Conservation (phyloP, 2,888 invertebrate genomes). For the Theretra japonica region DNA sequence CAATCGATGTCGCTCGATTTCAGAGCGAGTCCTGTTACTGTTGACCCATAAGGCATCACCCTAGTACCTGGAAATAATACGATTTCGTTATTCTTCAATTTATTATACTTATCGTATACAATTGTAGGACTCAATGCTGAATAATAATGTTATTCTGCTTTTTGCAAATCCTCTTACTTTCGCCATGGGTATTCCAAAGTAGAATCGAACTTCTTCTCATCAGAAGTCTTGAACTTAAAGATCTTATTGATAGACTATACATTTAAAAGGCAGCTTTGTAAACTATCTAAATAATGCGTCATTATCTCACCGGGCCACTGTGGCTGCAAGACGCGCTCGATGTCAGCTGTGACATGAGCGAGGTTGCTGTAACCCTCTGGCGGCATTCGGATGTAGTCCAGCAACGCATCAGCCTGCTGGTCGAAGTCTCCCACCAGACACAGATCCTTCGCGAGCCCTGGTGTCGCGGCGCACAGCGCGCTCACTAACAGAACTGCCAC, state of each 20-base stretch:
- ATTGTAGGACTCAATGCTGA: too few relatives aligned
- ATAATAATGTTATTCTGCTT: too few relatives aligned
- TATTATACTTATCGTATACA: background rate
- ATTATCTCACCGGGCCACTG: conserved; percentile 1
- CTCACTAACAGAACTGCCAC: background rate
- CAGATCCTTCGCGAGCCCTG: background rate
- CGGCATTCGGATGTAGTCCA: conserved; percentile 23
- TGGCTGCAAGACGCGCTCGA: conserved; percentile 23
- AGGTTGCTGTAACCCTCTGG: background rate
- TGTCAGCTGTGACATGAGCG: conserved; percentile 1
- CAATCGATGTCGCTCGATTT: conserved; percentile 46
- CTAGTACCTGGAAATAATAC: conserved; percentile 37
- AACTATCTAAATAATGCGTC: too few relatives aligned
- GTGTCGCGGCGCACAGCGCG: background rate
- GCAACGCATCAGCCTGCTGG: conserved; percentile 2
- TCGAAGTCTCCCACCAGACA: conserved; percentile 4
- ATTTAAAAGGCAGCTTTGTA: too few relatives aligned
- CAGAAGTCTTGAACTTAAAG: too few relatives aligned
- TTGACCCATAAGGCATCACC: conserved; percentile 41
- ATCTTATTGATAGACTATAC: too few relatives aligned
- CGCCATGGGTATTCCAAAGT: too few relatives aligned
- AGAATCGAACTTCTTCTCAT: background rate
- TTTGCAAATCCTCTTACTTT: too few relatives aligned
- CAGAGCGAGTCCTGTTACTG: conserved; percentile 41
- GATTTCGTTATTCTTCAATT: background rate